Conservation (phyloP, 2,113 vertebrate species). For the zebrafish (Danio rerio) region GRCz12tu NC_133176.1:53147001-53147500, state of each 20-base stretch:
- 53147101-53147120: constrained; percentile 49
- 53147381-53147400: constrained; percentile 79
- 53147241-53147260: constrained; percentile 93
- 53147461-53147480: constrained; percentile 71
- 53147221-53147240: constrained; percentile 88
- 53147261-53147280: constrained; percentile 86
- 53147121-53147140: constrained; percentile 69
- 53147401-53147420: not conserved
- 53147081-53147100: not conserved
- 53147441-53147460: constrained; percentile 32
- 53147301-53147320: constrained; percentile 89
- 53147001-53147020: constrained; percentile 74
- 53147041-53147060: constrained; percentile 60
- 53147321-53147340: constrained; percentile 82
- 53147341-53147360: constrained; percentile 89
- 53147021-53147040: constrained; percentile 73
- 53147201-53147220: constrained; percentile 86
- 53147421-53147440: constrained; percentile 49
- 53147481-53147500: too few species aligned
- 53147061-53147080: not conserved
- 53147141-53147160: constrained; percentile 69
- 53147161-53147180: constrained; percentile 77
- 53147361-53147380: constrained; percentile 99
- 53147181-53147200: constrained; percentile 96
- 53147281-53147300: constrained; percentile 85